Conservation (phyloP, 2,113 vertebrate species). For the Cyanoliseus patagonus region DNA sequence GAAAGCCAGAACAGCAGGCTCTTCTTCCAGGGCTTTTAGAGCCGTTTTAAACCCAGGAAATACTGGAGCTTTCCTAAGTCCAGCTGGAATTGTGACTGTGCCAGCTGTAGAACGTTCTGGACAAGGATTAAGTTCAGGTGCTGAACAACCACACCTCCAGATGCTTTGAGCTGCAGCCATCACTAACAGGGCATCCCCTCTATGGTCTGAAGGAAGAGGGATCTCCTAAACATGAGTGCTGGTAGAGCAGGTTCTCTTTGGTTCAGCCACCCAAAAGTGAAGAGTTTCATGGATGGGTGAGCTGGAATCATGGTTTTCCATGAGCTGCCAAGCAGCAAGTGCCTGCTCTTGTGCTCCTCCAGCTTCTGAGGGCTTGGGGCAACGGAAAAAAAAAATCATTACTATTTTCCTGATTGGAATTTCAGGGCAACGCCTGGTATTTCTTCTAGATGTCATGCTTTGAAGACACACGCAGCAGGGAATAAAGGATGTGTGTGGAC, state of each 20-base stretch:
- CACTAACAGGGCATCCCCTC: neutral
- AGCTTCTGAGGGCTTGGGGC: neutral
- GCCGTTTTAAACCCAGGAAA: neutral
- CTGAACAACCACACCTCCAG: neutral
- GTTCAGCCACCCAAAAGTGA: neutral
- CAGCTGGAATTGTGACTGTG: rapidly evolving
- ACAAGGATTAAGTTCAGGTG: neutral
- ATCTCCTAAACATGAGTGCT: rapidly evolving
- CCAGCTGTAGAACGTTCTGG: neutral
- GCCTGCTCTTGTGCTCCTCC: neutral
- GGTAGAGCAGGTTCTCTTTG: neutral
- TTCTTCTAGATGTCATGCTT: neutral
- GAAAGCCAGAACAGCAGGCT: neutral
- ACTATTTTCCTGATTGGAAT: neutral
- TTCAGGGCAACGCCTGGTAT: neutral
- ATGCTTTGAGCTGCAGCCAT: neutral
- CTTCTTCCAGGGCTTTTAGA: neutral
- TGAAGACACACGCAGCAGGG: neutral
- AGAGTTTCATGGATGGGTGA: neutral
- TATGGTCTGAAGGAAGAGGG: neutral
- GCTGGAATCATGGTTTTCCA: neutral
- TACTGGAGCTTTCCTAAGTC: neutral
- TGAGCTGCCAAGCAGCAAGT: neutral
- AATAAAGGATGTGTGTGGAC: neutral
- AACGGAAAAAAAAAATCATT: neutral